Evolutionary conservation across 2,888 invertebrate genomes (phyloP), one percentile per base, ranked within the genome.

Genomic region (Leptopilina drosophilae): DNA sequence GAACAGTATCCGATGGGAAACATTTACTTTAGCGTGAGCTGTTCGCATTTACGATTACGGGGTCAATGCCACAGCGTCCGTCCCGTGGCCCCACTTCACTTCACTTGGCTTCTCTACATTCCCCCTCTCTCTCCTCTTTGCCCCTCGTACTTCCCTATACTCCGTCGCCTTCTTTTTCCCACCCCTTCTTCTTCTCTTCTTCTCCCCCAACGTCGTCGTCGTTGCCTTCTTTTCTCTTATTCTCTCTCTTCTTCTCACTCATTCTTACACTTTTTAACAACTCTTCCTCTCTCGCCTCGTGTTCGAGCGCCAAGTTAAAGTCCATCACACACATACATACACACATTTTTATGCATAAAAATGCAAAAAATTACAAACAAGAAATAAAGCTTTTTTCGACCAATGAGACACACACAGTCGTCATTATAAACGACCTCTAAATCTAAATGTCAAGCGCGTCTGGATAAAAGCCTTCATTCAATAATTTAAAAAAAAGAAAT

Each of bases 51-150:
- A 69, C 69, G 89, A 88, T 89, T 90, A 90, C 88, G 90, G 87
- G 89, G 90, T 89, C 89, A 90, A 90, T 90, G 89, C 90, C 89
- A 90, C 86, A 85, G 89, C 87, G 87, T 88, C 87, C 87, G 85
- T 86, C 87, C 87, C 86, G 87, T 86, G 85, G 85, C 87, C 87
- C 88, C 88, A 87, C 88, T 88, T 88, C 86, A 86, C 88, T 88
- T 87, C 85, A 86, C 86, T 88, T 83, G 85, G 85, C 89, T 88
- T 84, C 85, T 85, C 87, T 87, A 85, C 83, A 81, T 82, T 84
- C 81, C 84, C 83, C 83, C 82, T 77, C 65, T 78, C 46, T 81
- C 83, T 84, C 82, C 33, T 5, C 33, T 33, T 33, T 33, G 2
- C 84, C 84, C 83, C 84, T 82, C 77, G 64, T 78, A 66, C 80